Percentiles rank a stretch among this genome's conserved stretches.
Evolutionary conservation across 2,888 invertebrate genomes (phyloP).

Genomic region (Hypomecis punctinalis): DNA sequence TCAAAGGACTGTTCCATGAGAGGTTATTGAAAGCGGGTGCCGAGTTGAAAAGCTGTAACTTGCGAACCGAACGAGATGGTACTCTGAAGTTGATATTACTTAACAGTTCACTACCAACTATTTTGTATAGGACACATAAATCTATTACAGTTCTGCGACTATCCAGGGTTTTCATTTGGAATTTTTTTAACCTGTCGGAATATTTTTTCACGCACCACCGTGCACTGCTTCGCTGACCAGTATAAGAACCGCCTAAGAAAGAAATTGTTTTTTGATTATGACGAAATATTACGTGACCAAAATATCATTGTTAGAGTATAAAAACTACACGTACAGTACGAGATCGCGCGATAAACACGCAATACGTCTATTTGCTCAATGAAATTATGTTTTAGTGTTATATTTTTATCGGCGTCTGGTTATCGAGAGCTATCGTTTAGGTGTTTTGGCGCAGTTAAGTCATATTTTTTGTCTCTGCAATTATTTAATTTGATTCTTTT

Average conservation of each 20-base stretch:
- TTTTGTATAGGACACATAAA: too few species aligned
- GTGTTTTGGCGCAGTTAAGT: conserved; percentile 6
- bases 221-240: too few species aligned
- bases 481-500: background rate
- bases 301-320: conserved; percentile 53
- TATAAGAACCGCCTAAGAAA: conserved; percentile 20
- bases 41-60: too few species aligned
- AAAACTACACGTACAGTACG: conserved; percentile 51
- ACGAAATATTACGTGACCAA: conserved; percentile 63
- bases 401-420: conserved; percentile 43
- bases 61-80: too few species aligned
- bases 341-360: conserved; percentile 67
- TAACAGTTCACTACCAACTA: too few species aligned
- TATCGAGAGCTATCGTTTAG: conserved; percentile 34
- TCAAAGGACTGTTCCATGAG: too few species aligned
- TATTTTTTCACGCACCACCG: too few species aligned
- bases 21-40: too few species aligned
- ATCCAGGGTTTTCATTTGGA: too few species aligned
- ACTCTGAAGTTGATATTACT: too few species aligned
- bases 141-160: too few species aligned
- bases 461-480: background rate
- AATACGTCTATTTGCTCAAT: conserved; percentile 67
- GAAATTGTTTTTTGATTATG: conserved; percentile 55
- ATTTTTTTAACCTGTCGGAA: too few species aligned
- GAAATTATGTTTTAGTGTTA: conserved; percentile 54